Evolutionary conservation across 2,113 vertebrate genomes (phyloP).

Genomic region (Brienomyrus brachyistius): DNA sequence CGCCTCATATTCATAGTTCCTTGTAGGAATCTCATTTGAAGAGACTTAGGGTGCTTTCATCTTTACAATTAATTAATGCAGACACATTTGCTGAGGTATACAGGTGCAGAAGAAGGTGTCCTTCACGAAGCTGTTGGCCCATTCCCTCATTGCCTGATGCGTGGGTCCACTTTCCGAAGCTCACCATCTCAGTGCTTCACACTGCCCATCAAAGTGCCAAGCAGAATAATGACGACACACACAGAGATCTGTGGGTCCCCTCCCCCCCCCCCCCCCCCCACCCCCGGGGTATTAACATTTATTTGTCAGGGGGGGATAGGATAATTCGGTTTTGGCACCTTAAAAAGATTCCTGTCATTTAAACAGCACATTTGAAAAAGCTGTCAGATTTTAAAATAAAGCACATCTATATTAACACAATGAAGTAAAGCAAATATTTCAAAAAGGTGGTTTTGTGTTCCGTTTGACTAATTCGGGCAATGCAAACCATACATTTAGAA

Average conservation of each 20-base stretch:
- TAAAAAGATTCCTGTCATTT: constrained; percentile 63
- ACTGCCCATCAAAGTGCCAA: not conserved
- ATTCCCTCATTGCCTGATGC: not conserved
- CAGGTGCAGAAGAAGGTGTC: not conserved
- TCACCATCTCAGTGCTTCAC: not conserved
- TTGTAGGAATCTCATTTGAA: not conserved
- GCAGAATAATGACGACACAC: not conserved
- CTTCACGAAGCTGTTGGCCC: not conserved
- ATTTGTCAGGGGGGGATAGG: constrained; percentile 61
- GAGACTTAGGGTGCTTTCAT: not conserved
- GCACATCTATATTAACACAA: constrained; percentile 52
- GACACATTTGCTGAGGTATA: not conserved
- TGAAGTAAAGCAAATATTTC: constrained; percentile 53
- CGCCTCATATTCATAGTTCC: not conserved
- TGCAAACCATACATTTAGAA: constrained; percentile 44
- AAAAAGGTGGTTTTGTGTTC: constrained; percentile 52
- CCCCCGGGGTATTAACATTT: constrained; percentile 63
- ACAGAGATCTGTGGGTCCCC: not conserved
- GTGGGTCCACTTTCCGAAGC: not conserved
- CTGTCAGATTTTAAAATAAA: constrained; percentile 53
- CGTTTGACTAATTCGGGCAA: constrained; percentile 52
- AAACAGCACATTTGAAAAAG: constrained; percentile 51
- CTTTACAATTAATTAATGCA: not conserved
- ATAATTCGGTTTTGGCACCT: constrained; percentile 71
- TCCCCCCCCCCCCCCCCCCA: constrained; percentile 39